Percentiles rank a stretch among this genome's conserved stretches.
These are phyloP conservation scores for Sapajus apella DNA, from an alignment of 2,113 vertebrate genomes.

Conservation along the genomic window DNA sequence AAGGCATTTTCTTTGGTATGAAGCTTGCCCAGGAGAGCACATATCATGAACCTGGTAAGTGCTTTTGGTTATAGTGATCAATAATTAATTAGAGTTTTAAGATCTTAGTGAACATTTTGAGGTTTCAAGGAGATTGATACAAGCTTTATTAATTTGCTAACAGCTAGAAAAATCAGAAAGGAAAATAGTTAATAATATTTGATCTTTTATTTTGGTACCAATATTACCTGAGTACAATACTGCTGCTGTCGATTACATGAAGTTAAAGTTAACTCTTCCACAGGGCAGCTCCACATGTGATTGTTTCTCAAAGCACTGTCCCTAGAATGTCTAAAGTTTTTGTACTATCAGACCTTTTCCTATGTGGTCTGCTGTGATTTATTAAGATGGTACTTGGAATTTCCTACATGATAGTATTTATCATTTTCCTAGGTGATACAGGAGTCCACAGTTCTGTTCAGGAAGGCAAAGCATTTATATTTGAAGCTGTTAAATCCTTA, in stretches of 20 bases:
- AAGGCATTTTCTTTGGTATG: not conserved
- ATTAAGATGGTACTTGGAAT: not conserved
- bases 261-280: not conserved
- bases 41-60: not conserved
- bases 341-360: not conserved
- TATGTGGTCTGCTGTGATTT: not conserved
- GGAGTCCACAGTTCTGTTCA: not conserved
- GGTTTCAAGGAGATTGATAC: not conserved
- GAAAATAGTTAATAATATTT: not conserved
- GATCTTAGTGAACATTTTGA: not conserved
- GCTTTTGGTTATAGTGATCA: not conserved
- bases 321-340: not conserved
- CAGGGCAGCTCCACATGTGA: not conserved
- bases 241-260: not conserved
- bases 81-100: not conserved
- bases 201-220: not conserved
- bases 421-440: not conserved
- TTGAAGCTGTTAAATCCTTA: not conserved
- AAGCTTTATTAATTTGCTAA: not conserved
- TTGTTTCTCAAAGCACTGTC: not conserved
- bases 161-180: constrained; percentile 1
- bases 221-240: not conserved
- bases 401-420: not conserved
- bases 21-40: not conserved
- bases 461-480: not conserved